Conservation (phyloP, 1,140 invertebrate species). For the Drosophila teissieri region DNA sequence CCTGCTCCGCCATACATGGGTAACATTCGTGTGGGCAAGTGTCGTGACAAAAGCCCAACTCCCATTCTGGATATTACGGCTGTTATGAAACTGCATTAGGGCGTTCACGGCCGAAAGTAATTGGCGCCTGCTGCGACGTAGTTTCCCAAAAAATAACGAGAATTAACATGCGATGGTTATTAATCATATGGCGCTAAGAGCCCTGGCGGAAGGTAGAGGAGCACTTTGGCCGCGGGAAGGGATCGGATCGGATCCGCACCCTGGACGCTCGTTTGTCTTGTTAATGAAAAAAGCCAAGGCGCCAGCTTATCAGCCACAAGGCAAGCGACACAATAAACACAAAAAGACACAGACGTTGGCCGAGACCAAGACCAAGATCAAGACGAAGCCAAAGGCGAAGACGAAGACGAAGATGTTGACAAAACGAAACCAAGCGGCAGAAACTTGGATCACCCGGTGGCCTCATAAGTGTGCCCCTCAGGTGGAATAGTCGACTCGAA, state of each 20-base stretch:
- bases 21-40: conserved; percentile 24
- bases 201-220: conserved; percentile 8
- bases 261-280: conserved; percentile 73
- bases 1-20: not conserved
- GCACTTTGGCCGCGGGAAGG: conserved; percentile 13
- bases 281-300: conserved; percentile 84
- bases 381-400: conserved; percentile 31
- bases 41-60: conserved; percentile 33
- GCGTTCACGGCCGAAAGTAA: conserved; percentile 51
- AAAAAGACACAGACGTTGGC: conserved; percentile 30
- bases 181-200: conserved; percentile 72
- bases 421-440: conserved; percentile 60
- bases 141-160: conserved; percentile 52
- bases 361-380: conserved; percentile 33
- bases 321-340: conserved; percentile 72
- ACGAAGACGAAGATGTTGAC: conserved; percentile 68
- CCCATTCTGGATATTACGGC: conserved; percentile 17
- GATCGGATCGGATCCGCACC: conserved; percentile 25
- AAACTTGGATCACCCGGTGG: conserved; percentile 37
- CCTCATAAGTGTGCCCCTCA: conserved; percentile 67
- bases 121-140: conserved; percentile 67
- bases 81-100: conserved; percentile 40
- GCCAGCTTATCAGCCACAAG: conserved; percentile 81
- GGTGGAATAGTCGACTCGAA: conserved; percentile 27
- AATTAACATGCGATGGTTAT: conserved; percentile 76